Conservation (phyloP, 1,140 invertebrate species). For the Scaptomyza pallida region DNA sequence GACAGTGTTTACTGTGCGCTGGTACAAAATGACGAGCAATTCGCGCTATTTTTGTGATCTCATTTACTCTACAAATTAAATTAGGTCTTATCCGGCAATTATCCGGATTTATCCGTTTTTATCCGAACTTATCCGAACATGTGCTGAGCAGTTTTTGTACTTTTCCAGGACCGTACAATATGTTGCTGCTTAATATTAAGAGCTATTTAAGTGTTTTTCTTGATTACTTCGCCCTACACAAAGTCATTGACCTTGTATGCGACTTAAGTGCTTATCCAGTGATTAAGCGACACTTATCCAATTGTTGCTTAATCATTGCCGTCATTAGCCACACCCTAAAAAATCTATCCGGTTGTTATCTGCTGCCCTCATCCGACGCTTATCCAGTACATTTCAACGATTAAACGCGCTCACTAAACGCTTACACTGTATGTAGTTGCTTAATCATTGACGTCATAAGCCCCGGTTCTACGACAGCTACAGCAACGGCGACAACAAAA, state of each 20-base stretch:
- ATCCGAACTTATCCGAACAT: background rate
- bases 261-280: background rate
- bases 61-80: too few species aligned
- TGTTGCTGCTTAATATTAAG: background rate
- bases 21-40: too few species aligned
- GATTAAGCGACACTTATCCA: background rate
- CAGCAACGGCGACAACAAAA: too few species aligned
- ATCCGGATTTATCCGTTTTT: background rate
- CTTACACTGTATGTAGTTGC: background rate
- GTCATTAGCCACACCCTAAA: background rate
- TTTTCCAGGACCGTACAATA: background rate
- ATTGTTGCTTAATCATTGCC: background rate
- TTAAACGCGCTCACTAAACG: background rate
- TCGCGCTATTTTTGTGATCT: too few species aligned
- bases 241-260: background rate
- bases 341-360: background rate
- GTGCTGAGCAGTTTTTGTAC: background rate
- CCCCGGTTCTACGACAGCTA: background rate
- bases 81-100: too few species aligned
- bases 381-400: background rate
- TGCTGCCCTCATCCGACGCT: background rate
- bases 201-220: background rate
- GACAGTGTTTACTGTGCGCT: background rate
- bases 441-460: conserved; percentile 21
- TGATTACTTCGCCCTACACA: background rate